phyloP scores from a whole-genome alignment of 2,888 invertebrate genomes.

The Suillia variegata region DNA sequence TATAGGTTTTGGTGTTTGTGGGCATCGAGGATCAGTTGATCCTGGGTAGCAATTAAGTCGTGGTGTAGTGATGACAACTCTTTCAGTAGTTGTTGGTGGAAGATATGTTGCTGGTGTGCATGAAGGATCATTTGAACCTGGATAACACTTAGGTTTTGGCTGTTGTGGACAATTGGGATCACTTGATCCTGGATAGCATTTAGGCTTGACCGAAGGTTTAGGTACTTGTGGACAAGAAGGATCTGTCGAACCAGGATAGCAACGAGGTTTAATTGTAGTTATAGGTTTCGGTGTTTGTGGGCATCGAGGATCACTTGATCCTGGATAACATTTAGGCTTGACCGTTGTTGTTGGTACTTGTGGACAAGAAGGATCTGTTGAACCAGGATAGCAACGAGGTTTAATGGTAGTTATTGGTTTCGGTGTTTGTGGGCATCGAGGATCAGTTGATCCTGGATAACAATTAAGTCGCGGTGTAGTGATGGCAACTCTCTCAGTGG shows the following conservation, averaged over 20 bases:
- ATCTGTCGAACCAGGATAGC: constrained; percentile 54
- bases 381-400: constrained; percentile 53
- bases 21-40: constrained; percentile 45
- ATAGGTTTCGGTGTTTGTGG: too few relatives aligned
- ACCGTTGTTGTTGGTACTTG: constrained; percentile 38
- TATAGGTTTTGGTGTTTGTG: constrained; percentile 32
- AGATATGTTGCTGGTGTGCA: constrained; percentile 40
- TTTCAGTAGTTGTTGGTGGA: constrained; percentile 24
- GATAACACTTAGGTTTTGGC: constrained; percentile 45
- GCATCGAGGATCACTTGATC: constrained; percentile 43
- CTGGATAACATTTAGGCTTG: constrained; percentile 41
- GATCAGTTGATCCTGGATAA: constrained; percentile 53
- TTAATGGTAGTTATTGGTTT: constrained; percentile 35
- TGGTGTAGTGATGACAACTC: too few relatives aligned
- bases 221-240: constrained; percentile 34
- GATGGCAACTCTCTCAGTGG: constrained; percentile 6
- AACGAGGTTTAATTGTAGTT: too few relatives aligned
- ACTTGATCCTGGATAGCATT: constrained; percentile 55
- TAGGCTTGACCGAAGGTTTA: constrained; percentile 34
- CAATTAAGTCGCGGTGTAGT: constrained; percentile 39
- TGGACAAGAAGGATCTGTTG: constrained; percentile 39
- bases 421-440: constrained; percentile 33
- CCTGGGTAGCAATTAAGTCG: constrained; percentile 50
- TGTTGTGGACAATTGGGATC: constrained; percentile 36
- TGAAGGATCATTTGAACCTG: constrained; percentile 56